Base-by-base conservation (phyloP, 2,113 vertebrate species). In the Pomatorhinus ruficollis region DNA sequence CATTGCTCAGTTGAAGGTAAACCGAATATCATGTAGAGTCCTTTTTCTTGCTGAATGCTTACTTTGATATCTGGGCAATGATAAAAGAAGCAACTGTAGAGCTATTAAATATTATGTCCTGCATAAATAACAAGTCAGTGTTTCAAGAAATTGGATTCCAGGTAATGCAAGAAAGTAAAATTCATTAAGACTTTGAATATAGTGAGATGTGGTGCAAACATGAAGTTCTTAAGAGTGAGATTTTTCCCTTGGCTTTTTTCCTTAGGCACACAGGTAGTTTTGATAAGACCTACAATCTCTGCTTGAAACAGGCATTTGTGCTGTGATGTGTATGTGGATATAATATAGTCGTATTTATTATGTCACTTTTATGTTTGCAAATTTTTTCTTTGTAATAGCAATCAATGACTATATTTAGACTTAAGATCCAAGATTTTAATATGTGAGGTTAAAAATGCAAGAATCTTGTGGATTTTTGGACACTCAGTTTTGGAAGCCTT, bases 1-100 rank as follows among this genome's bases (percentile, higher is more conserved):
- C 7, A 64, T 72, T 12, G 1, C 16, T 79, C 5, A 39, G 20
- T 37, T 72, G 44, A 80, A 77, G 12, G 12, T 40, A 16, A 65
- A 23, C 27, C 52, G 39, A 76, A 53, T 10, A 39, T 18, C 1
- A 0, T 2, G 1, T 39, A 52, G n/a, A 9, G 28, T 59, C 25
- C 42, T n/a, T 28, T 53, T 79, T 44, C 52, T 89, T 71, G 28
- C 15, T 85, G 63, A 83, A 54, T 63, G 39, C 15, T 85, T 6
- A 12, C 45, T 76, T 70, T 53, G 12, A 64, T 37, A 68, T n/a
- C 40, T 40, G 24, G 21, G 27, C 42, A 79, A 8, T 65, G 33
- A 13, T 64, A 56, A 65, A 90, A n/a, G 30, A 33, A 50, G 28
- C 18, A 66, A 6, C 22, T 40, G 6, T n/a, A 49, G 6, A 71